Percentiles rank a stretch among this genome's conserved stretches.
phyloP scores from a whole-genome alignment of 2,113 vertebrate species.

The Zosterops borbonicus region DNA sequence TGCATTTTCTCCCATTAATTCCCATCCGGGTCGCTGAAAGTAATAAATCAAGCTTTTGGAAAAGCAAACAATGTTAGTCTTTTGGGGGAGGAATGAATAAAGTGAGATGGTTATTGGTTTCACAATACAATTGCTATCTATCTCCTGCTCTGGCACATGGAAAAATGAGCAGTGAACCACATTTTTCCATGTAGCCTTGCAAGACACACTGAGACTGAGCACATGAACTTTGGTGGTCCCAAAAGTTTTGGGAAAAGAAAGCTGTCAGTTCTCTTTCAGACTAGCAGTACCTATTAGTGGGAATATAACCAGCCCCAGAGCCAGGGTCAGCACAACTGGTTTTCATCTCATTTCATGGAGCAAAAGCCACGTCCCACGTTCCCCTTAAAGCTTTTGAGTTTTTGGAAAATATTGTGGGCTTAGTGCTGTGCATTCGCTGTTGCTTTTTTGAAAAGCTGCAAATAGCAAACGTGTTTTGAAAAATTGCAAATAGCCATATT shows the following conservation, averaged over 20 bases:
- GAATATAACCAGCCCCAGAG: neutral
- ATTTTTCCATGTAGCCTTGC: neutral
- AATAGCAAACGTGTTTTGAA: neutral
- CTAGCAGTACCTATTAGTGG: neutral
- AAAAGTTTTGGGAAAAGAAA: neutral
- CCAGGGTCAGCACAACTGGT: neutral
- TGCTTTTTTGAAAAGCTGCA: neutral
- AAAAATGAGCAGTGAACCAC: neutral
- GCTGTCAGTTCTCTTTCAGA: neutral
- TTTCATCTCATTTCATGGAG: neutral
- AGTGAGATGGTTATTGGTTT: neutral
- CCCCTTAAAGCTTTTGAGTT: neutral
- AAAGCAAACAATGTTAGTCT: neutral
- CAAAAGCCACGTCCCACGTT: neutral
- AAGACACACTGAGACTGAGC: neutral
- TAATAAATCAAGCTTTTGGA: constrained; percentile 4
- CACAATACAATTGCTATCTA: neutral
- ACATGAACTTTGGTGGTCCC: neutral
- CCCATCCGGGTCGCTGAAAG: neutral
- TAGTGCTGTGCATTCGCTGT: neutral
- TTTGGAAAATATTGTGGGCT: neutral
- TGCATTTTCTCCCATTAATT: neutral
- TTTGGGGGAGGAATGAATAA: neutral
- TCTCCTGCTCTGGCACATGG: neutral
- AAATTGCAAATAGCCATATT: neutral